Conservation (phyloP, 2,113 vertebrate species). For the Tupaia chinensis region DNA sequence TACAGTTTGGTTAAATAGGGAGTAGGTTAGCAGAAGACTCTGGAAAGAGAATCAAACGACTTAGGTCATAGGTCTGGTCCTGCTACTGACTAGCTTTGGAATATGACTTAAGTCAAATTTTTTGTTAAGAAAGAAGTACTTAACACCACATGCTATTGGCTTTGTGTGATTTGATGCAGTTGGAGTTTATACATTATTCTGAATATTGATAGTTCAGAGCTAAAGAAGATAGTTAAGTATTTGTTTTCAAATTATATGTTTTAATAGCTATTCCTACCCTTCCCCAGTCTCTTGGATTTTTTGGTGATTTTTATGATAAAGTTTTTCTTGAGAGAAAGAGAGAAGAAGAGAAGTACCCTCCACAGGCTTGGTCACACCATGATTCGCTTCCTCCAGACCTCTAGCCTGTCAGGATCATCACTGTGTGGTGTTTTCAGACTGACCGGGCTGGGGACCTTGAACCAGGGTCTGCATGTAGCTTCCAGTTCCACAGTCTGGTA, state of each 20-base stretch:
- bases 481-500: too few species aligned
- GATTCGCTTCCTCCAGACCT: too few species aligned
- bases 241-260: conserved; percentile 41
- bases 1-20: not conserved
- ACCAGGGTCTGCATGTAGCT: too few species aligned
- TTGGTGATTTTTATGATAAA: conserved; percentile 3
- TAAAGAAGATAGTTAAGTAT: not conserved
- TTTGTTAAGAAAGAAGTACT: conserved; percentile 44
- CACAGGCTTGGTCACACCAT: too few species aligned
- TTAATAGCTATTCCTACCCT: not conserved
- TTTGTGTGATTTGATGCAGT: conserved; percentile 42
- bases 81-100: not conserved
- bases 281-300: not conserved
- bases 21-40: not conserved
- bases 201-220: conserved; percentile 12
- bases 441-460: too few species aligned
- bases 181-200: not conserved
- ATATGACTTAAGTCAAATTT: not conserved
- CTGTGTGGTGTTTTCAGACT: too few species aligned
- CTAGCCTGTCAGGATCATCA: too few species aligned
- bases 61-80: not conserved
- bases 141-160: not conserved
- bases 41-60: conserved; percentile 13
- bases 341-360: too few species aligned
- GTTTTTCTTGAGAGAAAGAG: not conserved